Conservation (phyloP, 1,140 invertebrate species). For the Dendrolimus punctatus region DNA sequence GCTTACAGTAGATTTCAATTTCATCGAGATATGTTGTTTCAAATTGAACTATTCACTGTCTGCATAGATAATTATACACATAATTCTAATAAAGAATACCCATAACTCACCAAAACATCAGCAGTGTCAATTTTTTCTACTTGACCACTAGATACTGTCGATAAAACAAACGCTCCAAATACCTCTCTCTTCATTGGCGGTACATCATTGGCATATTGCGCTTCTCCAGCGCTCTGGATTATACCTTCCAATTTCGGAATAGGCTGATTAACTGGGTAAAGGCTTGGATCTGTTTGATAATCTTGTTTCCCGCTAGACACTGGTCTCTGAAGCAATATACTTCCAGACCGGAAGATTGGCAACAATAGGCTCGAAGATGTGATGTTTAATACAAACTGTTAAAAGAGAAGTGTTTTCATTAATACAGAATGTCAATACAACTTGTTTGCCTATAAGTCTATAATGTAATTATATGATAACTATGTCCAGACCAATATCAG, state of each 20-base stretch:
- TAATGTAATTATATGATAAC: no score
- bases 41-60: no score
- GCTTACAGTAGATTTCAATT: no score
- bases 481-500: no score
- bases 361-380: slow-evolving; percentile 44
- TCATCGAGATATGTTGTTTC: no score
- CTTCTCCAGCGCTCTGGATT: slow-evolving; percentile 80
- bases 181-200: slow-evolving; percentile 73
- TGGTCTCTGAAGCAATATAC: slow-evolving; percentile 69
- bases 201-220: slow-evolving; percentile 78
- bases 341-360: slow-evolving; percentile 61
- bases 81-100: not conserved
- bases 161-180: slow-evolving; percentile 77
- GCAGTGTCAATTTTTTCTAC: slow-evolving; percentile 73
- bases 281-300: slow-evolving; percentile 76
- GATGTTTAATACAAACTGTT: slow-evolving; percentile 71
- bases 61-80: no score
- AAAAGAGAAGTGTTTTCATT: slow-evolving; percentile 6
- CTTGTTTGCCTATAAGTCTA: no score
- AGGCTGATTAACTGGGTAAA: slow-evolving; percentile 83
- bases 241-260: slow-evolving; percentile 80
- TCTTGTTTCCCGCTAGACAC: slow-evolving; percentile 79
- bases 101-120: slow-evolving; percentile 72
- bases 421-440: no score
- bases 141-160: slow-evolving; percentile 69